A percentile compares a stretch with the other conserved stretches of the same genome.
phyloP scores from a whole-genome alignment of 2,888 invertebrate genomes.

The Phasia obesa region DNA sequence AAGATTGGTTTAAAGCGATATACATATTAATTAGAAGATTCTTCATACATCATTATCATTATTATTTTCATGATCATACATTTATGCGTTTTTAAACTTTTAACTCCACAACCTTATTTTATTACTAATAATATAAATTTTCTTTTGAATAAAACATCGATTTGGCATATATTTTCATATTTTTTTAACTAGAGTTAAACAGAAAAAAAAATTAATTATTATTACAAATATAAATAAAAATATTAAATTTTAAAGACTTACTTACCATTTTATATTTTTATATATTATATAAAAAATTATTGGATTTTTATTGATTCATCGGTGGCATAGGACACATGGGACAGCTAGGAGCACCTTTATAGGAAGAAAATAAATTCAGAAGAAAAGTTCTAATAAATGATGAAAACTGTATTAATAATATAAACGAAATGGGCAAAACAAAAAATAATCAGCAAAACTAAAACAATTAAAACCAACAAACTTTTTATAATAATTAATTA shows the following conservation, averaged over 20 bases:
- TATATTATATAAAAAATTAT: constrained; percentile 69
- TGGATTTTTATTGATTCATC: constrained; percentile 78
- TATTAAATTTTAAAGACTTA: constrained; percentile 44
- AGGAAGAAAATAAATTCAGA: constrained; percentile 40
- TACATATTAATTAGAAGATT: constrained; percentile 24
- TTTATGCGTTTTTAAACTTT: constrained; percentile 63
- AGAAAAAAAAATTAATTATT: constrained; percentile 13
- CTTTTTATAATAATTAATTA: no score
- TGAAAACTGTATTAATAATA: constrained; percentile 9
- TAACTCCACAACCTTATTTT: constrained; percentile 68
- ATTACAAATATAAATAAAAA: not conserved
- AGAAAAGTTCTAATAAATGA: constrained; percentile 49
- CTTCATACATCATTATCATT: constrained; percentile 10
- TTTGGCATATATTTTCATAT: constrained; percentile 76
- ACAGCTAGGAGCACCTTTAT: constrained; percentile 77
- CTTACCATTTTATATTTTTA: constrained; percentile 66
- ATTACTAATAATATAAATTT: constrained; percentile 48
- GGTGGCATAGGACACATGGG: constrained; percentile 80
- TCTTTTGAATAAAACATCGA: constrained; percentile 68
- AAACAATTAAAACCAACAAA: not conserved
- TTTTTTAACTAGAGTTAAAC: constrained; percentile 71
- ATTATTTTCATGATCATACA: constrained; percentile 46
- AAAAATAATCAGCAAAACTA: not conserved
- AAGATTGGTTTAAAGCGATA: constrained; percentile 43
- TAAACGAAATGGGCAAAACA: not conserved